Base-by-base conservation (phyloP, 2,797 vertebrate genomes). In the Muscicapa striata region DNA sequence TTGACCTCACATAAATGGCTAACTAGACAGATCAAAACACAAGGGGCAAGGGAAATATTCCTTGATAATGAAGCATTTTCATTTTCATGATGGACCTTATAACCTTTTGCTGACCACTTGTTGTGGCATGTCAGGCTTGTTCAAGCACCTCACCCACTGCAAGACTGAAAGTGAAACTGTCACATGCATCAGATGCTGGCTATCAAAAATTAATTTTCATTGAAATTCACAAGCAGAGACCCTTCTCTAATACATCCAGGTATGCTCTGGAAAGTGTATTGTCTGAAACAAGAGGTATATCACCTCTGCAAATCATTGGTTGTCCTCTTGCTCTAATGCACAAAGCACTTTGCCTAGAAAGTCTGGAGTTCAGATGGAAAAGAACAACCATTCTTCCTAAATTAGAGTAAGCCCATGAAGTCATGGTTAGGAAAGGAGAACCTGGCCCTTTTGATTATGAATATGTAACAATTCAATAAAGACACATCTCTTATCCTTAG, bases 101-200 rank as follows among this genome's bases (percentile, higher is more conserved):
- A 48, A 76, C 20, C 36, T 77, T 76, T 26, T 61, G 14, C 2
- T 9, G 40, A 48, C 17, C 19, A 51, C 20, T 11, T 26, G 12
- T 29, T 0, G 0, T 19, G 51, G 30, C n/a, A 38, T 6, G 19
- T 38, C 54, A 45, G 23, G 10, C 34, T 38, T 54, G 15, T 61
- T 63, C 23, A 40, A 68, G 23, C 29, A 23, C 27, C 19, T 38
- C 22, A 45, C 8, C 29, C 38, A 13, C 32, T 23, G 24, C 45
- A 63, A 21, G 38, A 81, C 12, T 17, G 59, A 15, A 90, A 84
- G 11, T 11, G 5, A 22, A 55, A 18, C 15, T 36, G 10, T 48
- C 21, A 52, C 38, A 69, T 34, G 21, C 3, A 70, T 67, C 30
- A 69, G 43, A 49, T 45, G 24, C 54, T 57, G 22, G 11, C 45